Evolutionary conservation across 2,888 invertebrate genomes (phyloP), one percentile per base, ranked within the genome.

Genomic region (Plagodis dolabraria): DNA sequence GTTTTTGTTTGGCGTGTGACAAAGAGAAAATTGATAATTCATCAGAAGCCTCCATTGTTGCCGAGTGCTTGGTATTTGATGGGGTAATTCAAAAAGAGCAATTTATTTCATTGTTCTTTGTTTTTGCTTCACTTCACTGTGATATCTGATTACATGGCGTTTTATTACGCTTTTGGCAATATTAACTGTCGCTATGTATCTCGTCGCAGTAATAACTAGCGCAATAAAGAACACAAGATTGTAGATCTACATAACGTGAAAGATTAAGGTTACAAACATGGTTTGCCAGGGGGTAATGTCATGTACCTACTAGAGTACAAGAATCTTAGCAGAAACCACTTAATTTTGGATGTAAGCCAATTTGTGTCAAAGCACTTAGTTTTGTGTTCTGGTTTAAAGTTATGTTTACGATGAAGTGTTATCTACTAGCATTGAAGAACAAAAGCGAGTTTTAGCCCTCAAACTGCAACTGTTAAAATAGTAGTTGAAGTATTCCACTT

Each of bases 11-110:
- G 85, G 82, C 76, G 75, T 78, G 85, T 83, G 85, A 88, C 86
- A 87, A 87, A 87, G 84, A 82, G 87, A 83, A 87, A 88, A 89
- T 88, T 87, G 86, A 87, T 87, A 88, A 87, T 89, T 87, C 85
- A 87, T 87, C 87, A 85, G 83, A 77, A 79, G 72, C 76, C 71
- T 74, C 78, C 74, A 82, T 86, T 87, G 86, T 86, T 78, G 76
- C 77, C 72, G 77, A 83, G 79, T 79, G 80, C 70, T 79, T 77
- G 80, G 70, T 78, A 76, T 82, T 82, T 83, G 85, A 87, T 84
- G 80, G 77, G 66, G 76, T 79, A 77, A 83, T 84, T 85, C 80
- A 80, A 82, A 80, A 77, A 76, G 77, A 75, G 72, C 80, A 76
- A 81, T 83, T 86, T 80, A 77, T 83, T 82, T 83, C 77, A 81